Evolutionary conservation across 2,113 vertebrate genomes (phyloP).

Genomic region (Passer domesticus): DNA sequence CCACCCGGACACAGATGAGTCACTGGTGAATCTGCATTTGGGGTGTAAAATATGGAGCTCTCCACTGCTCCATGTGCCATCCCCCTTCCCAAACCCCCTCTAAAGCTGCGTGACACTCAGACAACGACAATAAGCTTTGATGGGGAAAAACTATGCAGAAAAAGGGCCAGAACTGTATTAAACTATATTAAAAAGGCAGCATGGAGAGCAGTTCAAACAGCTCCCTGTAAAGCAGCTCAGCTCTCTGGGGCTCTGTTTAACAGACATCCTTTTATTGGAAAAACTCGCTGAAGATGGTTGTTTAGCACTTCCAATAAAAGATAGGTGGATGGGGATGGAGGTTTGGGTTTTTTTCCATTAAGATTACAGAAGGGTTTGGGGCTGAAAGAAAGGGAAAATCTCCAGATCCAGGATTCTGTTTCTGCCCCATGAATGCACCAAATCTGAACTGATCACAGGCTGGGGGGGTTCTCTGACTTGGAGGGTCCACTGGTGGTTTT

Average conservation of each 20-base stretch:
- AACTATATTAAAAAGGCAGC: slow-evolving; percentile 44
- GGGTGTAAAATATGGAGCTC: not conserved
- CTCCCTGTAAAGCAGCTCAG: slow-evolving; percentile 33
- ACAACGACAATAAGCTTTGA: not conserved
- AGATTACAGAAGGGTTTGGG: not conserved
- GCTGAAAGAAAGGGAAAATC: not conserved
- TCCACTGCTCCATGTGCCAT: not conserved
- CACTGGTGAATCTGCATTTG: not conserved
- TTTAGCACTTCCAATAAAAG: slow-evolving; percentile 37
- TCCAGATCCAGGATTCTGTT: not conserved
- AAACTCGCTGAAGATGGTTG: slow-evolving; percentile 19
- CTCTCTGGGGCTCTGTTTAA: slow-evolving; percentile 40
- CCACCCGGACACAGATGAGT: not conserved
- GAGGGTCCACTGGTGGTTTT: not conserved
- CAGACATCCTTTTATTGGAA: slow-evolving; percentile 50
- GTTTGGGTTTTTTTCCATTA: not conserved
- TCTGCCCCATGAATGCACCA: accelerated
- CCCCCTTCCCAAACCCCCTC: not conserved
- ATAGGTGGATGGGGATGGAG: not conserved
- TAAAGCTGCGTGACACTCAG: not conserved
- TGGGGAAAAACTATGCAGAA: not conserved
- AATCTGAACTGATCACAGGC: not conserved
- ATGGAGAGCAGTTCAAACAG: slow-evolving; percentile 17
- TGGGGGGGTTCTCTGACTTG: not conserved
- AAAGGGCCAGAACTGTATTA: not conserved